phyloP scores from a whole-genome alignment of 2,888 invertebrate genomes.

The Hofmannophila pseudospretella region DNA sequence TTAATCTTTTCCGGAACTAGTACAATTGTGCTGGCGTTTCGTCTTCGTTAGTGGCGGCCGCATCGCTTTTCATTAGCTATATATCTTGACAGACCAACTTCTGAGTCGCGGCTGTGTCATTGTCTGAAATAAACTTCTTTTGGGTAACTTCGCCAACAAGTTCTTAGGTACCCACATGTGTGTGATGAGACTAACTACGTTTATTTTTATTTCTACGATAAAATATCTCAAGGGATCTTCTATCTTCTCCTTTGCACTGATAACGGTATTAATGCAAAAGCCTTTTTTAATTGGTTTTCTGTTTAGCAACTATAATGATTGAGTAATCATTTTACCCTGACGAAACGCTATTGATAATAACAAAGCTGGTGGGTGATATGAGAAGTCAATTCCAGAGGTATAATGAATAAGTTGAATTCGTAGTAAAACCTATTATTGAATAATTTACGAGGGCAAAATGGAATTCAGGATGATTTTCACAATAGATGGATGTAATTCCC shows the following conservation, averaged over 20 bases:
- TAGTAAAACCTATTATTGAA: neutral
- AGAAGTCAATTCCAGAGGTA: neutral
- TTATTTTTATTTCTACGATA: slow-evolving; percentile 8
- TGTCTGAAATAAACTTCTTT: slow-evolving; percentile 32
- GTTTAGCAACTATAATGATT: no score
- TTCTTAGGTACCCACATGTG: slow-evolving; percentile 31
- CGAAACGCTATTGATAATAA: neutral
- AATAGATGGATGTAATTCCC: neutral
- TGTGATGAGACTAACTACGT: slow-evolving; percentile 15
- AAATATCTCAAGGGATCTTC: neutral
- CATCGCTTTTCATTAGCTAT: slow-evolving; percentile 61
- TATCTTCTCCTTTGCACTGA: neutral
- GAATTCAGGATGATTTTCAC: slow-evolving; percentile 1
- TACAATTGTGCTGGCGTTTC: slow-evolving; percentile 35
- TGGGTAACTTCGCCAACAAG: slow-evolving; percentile 37
- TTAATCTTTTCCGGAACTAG: slow-evolving; percentile 36
- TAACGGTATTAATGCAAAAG: neutral
- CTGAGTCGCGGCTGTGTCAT: slow-evolving; percentile 27
- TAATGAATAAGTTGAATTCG: neutral
- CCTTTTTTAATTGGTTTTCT: no score
- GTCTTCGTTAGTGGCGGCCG: slow-evolving; percentile 48
- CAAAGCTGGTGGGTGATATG: neutral
- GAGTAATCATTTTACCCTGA: no score
- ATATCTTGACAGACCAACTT: slow-evolving; percentile 39
- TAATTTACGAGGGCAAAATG: slow-evolving; percentile 7